These are phyloP conservation scores for Andricus quercusramuli DNA, from an alignment of 2,888 invertebrate genomes.

Conservation along the genomic window DNA sequence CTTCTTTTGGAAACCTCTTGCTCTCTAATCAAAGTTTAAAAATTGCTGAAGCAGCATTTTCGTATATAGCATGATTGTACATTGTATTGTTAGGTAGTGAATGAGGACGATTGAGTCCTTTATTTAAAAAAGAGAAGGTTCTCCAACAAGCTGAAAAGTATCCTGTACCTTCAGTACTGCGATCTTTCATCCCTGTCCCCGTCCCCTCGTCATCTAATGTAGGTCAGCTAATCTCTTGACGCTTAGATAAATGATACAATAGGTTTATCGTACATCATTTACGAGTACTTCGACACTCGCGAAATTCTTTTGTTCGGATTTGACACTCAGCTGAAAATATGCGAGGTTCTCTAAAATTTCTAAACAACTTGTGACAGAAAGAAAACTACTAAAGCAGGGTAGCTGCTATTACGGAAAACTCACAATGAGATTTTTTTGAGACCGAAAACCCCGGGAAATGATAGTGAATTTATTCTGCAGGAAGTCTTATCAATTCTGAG, in stretches of 20 bases:
- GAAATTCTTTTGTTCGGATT: not conserved
- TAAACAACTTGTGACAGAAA: too few relatives aligned
- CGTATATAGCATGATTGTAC: not conserved
- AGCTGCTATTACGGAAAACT: too few relatives aligned
- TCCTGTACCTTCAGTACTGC: conserved; percentile 39
- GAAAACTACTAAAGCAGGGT: not conserved
- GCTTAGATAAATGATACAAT: conserved; percentile 28
- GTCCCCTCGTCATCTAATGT: conserved; percentile 56
- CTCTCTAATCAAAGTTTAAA: not conserved
- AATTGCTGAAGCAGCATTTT: not conserved
- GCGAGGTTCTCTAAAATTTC: conserved; percentile 15
- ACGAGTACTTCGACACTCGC: not conserved
- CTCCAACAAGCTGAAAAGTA: not conserved
- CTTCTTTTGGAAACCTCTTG: conserved; percentile 22
- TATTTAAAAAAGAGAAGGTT: conserved; percentile 37
- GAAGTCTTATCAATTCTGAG: too few relatives aligned
- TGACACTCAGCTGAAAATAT: not conserved
- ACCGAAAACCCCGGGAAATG: too few relatives aligned
- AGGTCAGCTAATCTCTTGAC: conserved; percentile 54
- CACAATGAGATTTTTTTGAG: too few relatives aligned
- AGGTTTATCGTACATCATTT: not conserved
- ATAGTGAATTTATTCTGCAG: too few relatives aligned
- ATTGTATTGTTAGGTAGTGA: conserved; percentile 41
- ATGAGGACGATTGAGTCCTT: conserved; percentile 43
- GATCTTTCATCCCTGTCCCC: conserved; percentile 48